phyloP scores from a whole-genome alignment of 1,140 invertebrate genomes.

The Drosophila lacteicornis region DNA sequence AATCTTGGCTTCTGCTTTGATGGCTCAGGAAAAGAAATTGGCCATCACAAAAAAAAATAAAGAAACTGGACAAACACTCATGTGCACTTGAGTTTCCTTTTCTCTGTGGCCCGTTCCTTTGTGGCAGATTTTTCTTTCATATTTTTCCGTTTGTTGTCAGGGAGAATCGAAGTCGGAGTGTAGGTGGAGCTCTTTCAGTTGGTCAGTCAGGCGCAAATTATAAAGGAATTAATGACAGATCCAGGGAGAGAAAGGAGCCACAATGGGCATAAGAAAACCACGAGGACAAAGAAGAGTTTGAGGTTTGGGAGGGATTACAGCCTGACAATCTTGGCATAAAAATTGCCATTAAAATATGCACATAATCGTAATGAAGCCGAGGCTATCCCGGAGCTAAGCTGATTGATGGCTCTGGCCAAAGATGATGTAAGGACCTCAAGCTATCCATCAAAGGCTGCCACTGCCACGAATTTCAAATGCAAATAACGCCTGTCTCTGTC shows the following conservation, averaged over 20 bases:
- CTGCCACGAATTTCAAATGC: slow-evolving; percentile 64
- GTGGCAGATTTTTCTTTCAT: slow-evolving; percentile 60
- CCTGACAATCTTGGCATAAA: slow-evolving; percentile 74
- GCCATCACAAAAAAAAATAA: slow-evolving; percentile 27
- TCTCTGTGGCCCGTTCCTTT: slow-evolving; percentile 45
- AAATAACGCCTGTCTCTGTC: slow-evolving; percentile 11
- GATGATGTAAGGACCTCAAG: slow-evolving; percentile 70
- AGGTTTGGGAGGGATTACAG: slow-evolving; percentile 64
- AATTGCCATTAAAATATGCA: slow-evolving; percentile 79
- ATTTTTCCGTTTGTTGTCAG: slow-evolving; percentile 53
- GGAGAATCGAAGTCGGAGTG: slow-evolving; percentile 24
- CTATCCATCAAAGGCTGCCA: slow-evolving; percentile 71
- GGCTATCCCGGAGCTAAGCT: slow-evolving; percentile 61
- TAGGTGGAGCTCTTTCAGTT: slow-evolving; percentile 61
- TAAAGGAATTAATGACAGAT: slow-evolving; percentile 79
- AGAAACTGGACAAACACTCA: slow-evolving; percentile 57
- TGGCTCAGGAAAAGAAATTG: slow-evolving; percentile 29
- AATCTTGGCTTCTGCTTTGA: slow-evolving; percentile 68
- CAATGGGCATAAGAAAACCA: slow-evolving; percentile 64
- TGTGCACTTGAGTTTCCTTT: slow-evolving; percentile 70
- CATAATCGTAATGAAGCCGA: slow-evolving; percentile 77
- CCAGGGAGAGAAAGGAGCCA: slow-evolving; percentile 46
- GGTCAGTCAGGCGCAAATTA: slow-evolving; percentile 82
- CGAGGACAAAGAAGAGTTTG: slow-evolving; percentile 45
- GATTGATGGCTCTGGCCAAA: slow-evolving; percentile 64